These are phyloP conservation scores for Loripinus fragilis DNA, from an alignment of 2,888 invertebrate species.

Conservation along the genomic window DNA sequence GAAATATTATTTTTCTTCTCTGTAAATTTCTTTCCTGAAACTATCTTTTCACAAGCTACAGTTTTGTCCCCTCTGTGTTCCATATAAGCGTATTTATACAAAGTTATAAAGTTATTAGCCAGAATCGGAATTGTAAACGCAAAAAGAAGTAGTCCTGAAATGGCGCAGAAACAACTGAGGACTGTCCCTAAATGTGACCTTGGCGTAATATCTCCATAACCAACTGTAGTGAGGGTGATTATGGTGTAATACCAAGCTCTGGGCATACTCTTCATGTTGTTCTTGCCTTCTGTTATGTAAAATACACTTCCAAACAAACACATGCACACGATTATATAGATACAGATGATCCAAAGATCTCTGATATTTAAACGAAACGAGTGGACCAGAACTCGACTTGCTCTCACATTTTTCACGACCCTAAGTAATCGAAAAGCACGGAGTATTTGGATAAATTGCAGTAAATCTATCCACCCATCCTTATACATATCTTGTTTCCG, in stretches of 20 bases:
- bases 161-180: conserved; percentile 37
- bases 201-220: conserved; percentile 51
- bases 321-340: conserved; percentile 45
- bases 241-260: conserved; percentile 54
- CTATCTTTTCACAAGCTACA: neutral
- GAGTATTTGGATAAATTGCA: conserved; percentile 50
- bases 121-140: conserved; percentile 54
- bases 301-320: conserved; percentile 52
- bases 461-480: conserved; percentile 32
- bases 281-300: conserved; percentile 40
- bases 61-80: neutral
- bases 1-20: no score
- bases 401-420: conserved; percentile 45
- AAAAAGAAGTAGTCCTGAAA: conserved; percentile 48
- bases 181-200: conserved; percentile 31
- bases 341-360: conserved; percentile 38
- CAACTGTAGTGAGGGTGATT: conserved; percentile 55
- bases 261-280: conserved; percentile 36
- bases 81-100: conserved; percentile 42
- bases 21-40: neutral
- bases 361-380: conserved; percentile 41
- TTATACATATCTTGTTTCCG: conserved; percentile 36
- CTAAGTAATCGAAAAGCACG: conserved; percentile 47
- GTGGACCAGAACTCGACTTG: conserved; percentile 43
- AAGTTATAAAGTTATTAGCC: conserved; percentile 48